Base-by-base conservation (phyloP, 2,888 invertebrate species). In the Listrodromus nycthemerus region DNA sequence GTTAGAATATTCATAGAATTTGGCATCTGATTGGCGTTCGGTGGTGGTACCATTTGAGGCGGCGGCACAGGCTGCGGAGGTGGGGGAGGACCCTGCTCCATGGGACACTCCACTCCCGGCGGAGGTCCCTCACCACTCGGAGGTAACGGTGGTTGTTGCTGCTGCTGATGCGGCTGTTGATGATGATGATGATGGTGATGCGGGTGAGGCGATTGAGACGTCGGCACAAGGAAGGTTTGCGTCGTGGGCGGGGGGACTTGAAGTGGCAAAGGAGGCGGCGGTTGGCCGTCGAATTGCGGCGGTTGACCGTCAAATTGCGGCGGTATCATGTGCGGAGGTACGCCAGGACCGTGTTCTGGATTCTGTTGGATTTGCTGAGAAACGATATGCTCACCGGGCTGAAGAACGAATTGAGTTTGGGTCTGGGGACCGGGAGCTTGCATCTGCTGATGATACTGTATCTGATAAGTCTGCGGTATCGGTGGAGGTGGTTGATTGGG, bases 31-130 rank as follows among this genome's bases (percentile, higher is more conserved):
- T 89, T 89, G 10, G 88, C 88, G 7, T 88, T 88, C 21, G 93
- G 93, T 0, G 93, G 93, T 21, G 93, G 93, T 27, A 93, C 93
- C 89, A 93, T 93, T 85, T 93, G 92, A 1, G 93, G 93, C 1
- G 93, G 92, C 70, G 93, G 93, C 41, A 93, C 93, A n/a, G 93
- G 93, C 81, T 93, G 93, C 1, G 92, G 92, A 0, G 95, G 94
- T 0, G 95, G 94, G 58, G 92, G 92, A 0, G 95, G 94, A 61
- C 94, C 95, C 88, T 94, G 94, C 63, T 95, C 94, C 0, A 95
- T 91, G 27, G 89, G 85, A 50, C 84, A 6, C 94, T 87, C 87
- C 21, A 84, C 76, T 5, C 94, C 1, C 93, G 94, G 0, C 93
- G 94, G 0, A 94, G 92, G 0, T 94, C 94, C 0, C 94, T 94